phyloP scores from a whole-genome alignment of 2,113 vertebrate genomes.

The Cyprinus carpio region DNA sequence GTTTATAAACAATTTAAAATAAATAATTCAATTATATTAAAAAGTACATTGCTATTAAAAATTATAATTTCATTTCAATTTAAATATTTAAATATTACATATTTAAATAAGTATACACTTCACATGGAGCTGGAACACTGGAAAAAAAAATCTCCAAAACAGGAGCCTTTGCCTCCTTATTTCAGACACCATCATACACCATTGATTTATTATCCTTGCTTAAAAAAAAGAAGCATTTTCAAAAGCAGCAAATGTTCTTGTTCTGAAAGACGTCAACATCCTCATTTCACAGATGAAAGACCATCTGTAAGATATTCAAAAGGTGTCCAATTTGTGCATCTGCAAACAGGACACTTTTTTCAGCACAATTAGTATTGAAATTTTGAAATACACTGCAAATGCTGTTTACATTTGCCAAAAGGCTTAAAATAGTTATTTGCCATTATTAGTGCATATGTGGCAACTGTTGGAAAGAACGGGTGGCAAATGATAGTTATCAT shows the following conservation, averaged over 20 bases:
- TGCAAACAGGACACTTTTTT: too few species aligned
- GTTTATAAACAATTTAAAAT: too few species aligned
- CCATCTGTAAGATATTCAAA: neutral
- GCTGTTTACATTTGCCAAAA: conserved; percentile 13
- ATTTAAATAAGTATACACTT: neutral
- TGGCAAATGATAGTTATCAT: conserved; percentile 12
- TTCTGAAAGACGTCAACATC: neutral
- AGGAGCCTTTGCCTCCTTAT: too few species aligned
- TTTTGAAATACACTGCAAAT: neutral
- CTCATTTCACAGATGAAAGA: conserved; percentile 28
- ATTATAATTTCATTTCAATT: neutral
- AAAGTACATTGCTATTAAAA: neutral
- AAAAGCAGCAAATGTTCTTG: neutral
- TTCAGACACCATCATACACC: neutral
- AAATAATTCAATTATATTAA: neutral
- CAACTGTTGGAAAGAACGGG: conserved; percentile 14
- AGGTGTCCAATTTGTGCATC: conserved; percentile 10
- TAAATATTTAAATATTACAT: neutral
- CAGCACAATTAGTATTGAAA: conserved; percentile 9
- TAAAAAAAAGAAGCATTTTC: neutral
- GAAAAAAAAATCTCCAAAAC: neutral
- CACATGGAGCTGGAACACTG: neutral
- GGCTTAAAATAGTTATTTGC: neutral
- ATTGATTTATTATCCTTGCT: neutral
- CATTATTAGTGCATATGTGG: conserved; percentile 13